Evolutionary conservation across 2,113 vertebrate genomes (phyloP), one percentile per base, ranked within the genome.

Genomic region (Rhynchomys soricoides): DNA sequence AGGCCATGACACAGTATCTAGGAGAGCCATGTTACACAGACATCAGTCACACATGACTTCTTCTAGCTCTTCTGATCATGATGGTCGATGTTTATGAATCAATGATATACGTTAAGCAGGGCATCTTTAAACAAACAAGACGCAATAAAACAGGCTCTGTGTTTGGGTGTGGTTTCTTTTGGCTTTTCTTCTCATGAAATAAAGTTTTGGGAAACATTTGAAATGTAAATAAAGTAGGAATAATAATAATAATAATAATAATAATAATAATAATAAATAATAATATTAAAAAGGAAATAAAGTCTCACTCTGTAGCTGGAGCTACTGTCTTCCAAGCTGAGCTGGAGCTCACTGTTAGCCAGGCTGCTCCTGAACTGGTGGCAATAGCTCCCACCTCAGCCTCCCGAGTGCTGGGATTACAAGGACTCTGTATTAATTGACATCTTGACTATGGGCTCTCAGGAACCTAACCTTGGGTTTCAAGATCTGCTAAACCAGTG

Each of bases 121-220:
- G 7, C 71, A 16, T 90, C 45, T 90, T 86, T 83, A 93, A 91
- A 94, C 45, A 96, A n/a, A 82, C 62, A 79, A 13, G 29, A 66
- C 16, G 91, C 26, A 55, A 22, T 50, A 43, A 95, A 86, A 70
- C 13, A 71, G 92, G 26, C 57, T 57, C 31, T 66, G 59, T 12
- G 11, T 16, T 70, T n/a, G 9, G 34, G 17, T 66, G 9, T 86
- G 16, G 3, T 34, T 86, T 17, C 8, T 5, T 48, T 66, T 62
- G 1, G 2, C 22, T 7, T 81, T 24, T 40, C 52, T 43, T 57
- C 15, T 52, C 9, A 19, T 52, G 66, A 26, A 70, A 87, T 37
- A 26, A 3, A 12, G 48, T 70, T n/a, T n/a, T n/a, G n/a, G n/a
- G n/a, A n/a, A n/a, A n/a, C n/a, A n/a, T n/a, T n/a, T n/a, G n/a